Conservation (phyloP, 1,140 invertebrate species). For the Calosoma granatense region DNA sequence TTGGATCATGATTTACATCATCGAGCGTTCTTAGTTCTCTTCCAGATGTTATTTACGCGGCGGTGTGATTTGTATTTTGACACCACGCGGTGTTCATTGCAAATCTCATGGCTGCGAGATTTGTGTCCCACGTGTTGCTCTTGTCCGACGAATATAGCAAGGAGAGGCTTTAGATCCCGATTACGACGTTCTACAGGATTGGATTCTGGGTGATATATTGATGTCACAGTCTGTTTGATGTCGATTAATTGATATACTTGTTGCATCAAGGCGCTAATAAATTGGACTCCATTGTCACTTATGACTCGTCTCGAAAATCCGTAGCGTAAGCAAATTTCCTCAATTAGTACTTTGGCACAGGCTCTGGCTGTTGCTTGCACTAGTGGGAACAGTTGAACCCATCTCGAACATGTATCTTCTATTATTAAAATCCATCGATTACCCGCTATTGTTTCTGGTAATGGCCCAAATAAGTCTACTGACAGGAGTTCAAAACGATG, state of each 20-base stretch:
- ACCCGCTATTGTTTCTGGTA: conserved; percentile 16
- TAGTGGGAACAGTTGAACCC: conserved; percentile 29
- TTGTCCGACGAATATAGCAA: conserved; percentile 28
- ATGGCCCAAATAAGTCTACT: conserved; percentile 27
- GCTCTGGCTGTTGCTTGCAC: conserved; percentile 24
- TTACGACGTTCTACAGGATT: conserved; percentile 37
- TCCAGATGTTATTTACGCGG: conserved; percentile 32
- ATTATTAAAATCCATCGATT: conserved; percentile 28
- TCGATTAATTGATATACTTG: conserved; percentile 15
- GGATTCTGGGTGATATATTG: conserved; percentile 32
- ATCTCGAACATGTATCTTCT: conserved; percentile 27
- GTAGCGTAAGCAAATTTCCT: conserved; percentile 31
- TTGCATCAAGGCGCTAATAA: conserved; percentile 27
- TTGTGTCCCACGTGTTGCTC: conserved; percentile 27
- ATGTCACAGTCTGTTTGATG: conserved; percentile 22
- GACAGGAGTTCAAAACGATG: conserved; percentile 24
- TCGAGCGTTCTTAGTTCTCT: conserved; percentile 25
- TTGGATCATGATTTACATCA: conserved; percentile 19
- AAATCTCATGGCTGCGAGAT: conserved; percentile 24
- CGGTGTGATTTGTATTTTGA: conserved; percentile 24
- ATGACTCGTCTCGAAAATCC: conserved; percentile 27
- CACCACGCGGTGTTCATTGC: conserved; percentile 26
- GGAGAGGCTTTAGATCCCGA: conserved; percentile 32
- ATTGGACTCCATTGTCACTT: conserved; percentile 32
- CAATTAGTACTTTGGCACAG: conserved; percentile 24